Base-by-base conservation (phyloP, 2,797 vertebrate species). In the Acestrorhynchus altus region DNA sequence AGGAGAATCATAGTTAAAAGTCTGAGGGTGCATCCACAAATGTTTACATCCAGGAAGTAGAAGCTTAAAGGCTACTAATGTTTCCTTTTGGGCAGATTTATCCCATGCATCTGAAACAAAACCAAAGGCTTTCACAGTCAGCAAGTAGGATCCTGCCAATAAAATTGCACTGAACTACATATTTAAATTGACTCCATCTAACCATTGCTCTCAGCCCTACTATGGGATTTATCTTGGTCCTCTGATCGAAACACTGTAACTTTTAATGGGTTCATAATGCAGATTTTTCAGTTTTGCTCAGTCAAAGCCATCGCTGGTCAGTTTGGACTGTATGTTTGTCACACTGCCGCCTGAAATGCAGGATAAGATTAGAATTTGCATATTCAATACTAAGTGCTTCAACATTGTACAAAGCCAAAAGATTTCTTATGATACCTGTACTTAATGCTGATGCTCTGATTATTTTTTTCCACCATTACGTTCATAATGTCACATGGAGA, bases 341-440 rank as follows among this genome's bases (percentile, higher is more conserved):
- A 31, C 44, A 7, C n/a, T n/a, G n/a, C n/a, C n/a, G 52, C 20
- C 35, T 60, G 63, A 52, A 69, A 73, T 68, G 39, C 59, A 59
- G 28, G 68, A 59, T 16, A 26, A 72, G 28, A 20, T 60, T 60
- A 60, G 57, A 47, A 35, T 63, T 65, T 18, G 18, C 20, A 47
- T 5, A 16, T 42, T 72, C 63, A 47, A 57, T 26, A 80, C 39
- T 31, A 44, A 60, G 18, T 67, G 59, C 66, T 76, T 77, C 46
- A 26, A 66, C n/a, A 9, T 71, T 78, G 54, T 71, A 42, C 66
- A 51, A 81, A 75, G 42, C 63, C 64, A 78, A 80, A 72, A 24
- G 0, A 69, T 59, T 22, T 72, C 22, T 13, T 77, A 70, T n/a
- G 28, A 59, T 16, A 51, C 52, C 40, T 77, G 57, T 57, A 49